Percentiles rank a stretch among this genome's conserved stretches.
These are phyloP conservation scores for Astur gentilis DNA, from an alignment of 2,113 vertebrate genomes.

Conservation along the genomic window DNA sequence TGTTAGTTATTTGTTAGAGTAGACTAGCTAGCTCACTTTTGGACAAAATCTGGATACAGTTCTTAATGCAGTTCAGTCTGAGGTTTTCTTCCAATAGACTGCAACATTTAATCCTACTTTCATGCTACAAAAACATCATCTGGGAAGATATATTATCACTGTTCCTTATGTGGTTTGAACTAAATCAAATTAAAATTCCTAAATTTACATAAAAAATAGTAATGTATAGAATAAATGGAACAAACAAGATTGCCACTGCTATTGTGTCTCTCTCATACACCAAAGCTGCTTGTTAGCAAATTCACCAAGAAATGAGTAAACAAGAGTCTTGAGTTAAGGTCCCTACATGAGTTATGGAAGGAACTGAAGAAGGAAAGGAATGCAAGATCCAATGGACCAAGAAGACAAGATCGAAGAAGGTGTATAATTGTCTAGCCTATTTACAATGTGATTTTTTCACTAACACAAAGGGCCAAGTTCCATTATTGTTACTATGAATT, in stretches of 20 bases:
- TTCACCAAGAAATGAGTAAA: background rate
- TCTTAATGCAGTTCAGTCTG: background rate
- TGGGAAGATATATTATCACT: background rate
- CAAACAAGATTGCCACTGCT: background rate
- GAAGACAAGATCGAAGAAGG: background rate
- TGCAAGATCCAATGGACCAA: background rate
- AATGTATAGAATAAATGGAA: background rate
- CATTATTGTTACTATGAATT: background rate
- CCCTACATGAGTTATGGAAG: background rate
- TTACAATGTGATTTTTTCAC: background rate
- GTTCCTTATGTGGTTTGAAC: background rate
- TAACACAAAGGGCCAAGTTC: background rate
- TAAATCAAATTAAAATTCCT: background rate
- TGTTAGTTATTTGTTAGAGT: background rate
- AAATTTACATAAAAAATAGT: background rate
- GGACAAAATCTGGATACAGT: background rate
- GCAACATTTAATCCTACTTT: background rate
- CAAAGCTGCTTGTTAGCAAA: background rate
- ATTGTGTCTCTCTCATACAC: background rate
- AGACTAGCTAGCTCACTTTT: background rate
- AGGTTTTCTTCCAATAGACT: background rate
- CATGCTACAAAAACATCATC: background rate
- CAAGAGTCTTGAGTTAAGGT: background rate
- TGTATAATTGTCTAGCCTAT: fast-evolving
- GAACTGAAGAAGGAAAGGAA: background rate